phyloP scores from a whole-genome alignment of 2,797 vertebrate species.

The Pipistrellus nathusii region DNA sequence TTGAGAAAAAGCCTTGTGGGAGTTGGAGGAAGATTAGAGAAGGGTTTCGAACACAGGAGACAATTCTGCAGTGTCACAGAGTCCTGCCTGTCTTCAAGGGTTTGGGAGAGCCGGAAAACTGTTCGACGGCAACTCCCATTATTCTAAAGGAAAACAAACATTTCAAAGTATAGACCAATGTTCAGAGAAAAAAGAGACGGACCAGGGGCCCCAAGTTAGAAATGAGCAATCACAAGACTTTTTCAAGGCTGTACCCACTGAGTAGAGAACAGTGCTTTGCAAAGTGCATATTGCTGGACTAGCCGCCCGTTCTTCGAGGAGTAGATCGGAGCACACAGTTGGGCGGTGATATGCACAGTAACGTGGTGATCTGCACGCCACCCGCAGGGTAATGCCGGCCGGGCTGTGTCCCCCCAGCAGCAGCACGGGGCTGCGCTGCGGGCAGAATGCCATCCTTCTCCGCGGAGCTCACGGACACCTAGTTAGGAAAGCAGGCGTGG shows the following conservation, averaged over 20 bases:
- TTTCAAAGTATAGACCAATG: background rate
- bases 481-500: background rate
- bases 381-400: background rate
- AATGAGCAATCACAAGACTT: background rate
- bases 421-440: background rate
- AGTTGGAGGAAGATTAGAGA: background rate
- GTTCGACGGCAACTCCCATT: background rate
- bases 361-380: background rate
- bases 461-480: background rate
- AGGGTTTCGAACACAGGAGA: background rate
- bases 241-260: background rate
- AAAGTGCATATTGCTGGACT: background rate
- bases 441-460: background rate
- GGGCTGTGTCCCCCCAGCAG: background rate
- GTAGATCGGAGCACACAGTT: background rate
- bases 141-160: background rate
- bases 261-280: slow-evolving; percentile 15
- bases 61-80: background rate
- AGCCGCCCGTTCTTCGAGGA: background rate
- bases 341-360: too few relatives aligned
- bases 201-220: background rate
- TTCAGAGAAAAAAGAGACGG: background rate
- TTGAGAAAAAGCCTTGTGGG: slow-evolving; percentile 33
- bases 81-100: background rate
- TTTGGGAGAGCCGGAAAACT: background rate